These are phyloP conservation scores for Boloria selene DNA, from an alignment of 2,888 invertebrate species.

Conservation along the genomic window DNA sequence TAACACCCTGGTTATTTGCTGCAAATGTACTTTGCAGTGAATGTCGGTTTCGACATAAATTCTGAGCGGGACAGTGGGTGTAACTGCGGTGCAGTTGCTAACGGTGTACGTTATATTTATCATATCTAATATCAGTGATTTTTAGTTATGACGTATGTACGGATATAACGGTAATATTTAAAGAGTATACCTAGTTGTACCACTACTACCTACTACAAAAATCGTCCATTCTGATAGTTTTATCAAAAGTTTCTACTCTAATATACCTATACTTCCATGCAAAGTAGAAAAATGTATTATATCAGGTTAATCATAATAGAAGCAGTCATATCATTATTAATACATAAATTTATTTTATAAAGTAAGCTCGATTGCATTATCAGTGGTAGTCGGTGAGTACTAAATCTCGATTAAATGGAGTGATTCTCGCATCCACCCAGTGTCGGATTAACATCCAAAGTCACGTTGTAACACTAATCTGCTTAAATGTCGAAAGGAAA, in stretches of 20 bases:
- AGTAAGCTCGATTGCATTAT: slow-evolving; percentile 45
- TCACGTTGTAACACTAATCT: slow-evolving; percentile 78
- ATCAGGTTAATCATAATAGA: not conserved
- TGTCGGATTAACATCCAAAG: slow-evolving; percentile 80
- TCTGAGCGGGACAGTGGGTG: slow-evolving; percentile 79
- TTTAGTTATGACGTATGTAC: not conserved
- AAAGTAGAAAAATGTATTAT: not conserved
- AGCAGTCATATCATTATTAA: not conserved
- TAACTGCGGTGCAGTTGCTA: slow-evolving; percentile 72
- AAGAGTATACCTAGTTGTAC: too few species aligned
- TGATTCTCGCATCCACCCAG: slow-evolving; percentile 75
- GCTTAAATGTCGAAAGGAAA: slow-evolving; percentile 82
- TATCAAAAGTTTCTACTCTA: too few species aligned
- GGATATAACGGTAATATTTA: not conserved
- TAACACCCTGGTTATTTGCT: slow-evolving; percentile 81
- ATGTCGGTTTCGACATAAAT: slow-evolving; percentile 80
- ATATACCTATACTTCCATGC: too few species aligned
- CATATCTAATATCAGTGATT: slow-evolving; percentile 22
- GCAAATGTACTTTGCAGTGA: slow-evolving; percentile 73
- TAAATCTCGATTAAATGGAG: slow-evolving; percentile 74
- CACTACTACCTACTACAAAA: too few species aligned
- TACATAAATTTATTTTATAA: slow-evolving; percentile 16
- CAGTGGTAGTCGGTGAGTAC: slow-evolving; percentile 59
- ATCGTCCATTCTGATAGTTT: too few species aligned
- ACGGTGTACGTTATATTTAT: slow-evolving; percentile 65